Percentiles rank a stretch among this genome's conserved stretches.
These are phyloP conservation scores for Oligia latruncula DNA, from an alignment of 2,888 invertebrate genomes.

Conservation along the genomic window DNA sequence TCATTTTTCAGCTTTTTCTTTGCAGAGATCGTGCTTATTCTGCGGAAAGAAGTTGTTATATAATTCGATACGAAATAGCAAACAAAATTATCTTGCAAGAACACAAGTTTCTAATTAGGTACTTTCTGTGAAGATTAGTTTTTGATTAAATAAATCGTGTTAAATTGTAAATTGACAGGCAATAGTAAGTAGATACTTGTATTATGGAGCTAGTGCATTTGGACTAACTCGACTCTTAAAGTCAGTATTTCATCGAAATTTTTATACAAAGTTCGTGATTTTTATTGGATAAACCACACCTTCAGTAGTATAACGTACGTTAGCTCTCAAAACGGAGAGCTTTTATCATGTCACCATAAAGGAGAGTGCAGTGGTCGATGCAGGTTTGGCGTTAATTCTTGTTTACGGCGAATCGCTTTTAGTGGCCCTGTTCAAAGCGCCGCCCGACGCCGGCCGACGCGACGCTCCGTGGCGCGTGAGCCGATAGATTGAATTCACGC, in stretches of 20 bases:
- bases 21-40: slow-evolving; percentile 8
- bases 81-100: slow-evolving; percentile 19
- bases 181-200: background rate
- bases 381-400: slow-evolving; percentile 88
- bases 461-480: slow-evolving; percentile 70
- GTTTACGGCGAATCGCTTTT: slow-evolving; percentile 89
- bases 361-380: slow-evolving; percentile 87
- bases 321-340: slow-evolving; percentile 79
- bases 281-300: slow-evolving; percentile 39
- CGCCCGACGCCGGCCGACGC: slow-evolving; percentile 47
- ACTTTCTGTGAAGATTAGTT: background rate
- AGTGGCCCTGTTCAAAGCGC: slow-evolving; percentile 82
- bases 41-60: background rate
- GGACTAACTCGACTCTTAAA: background rate
- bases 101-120: background rate
- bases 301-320: slow-evolving; percentile 65
- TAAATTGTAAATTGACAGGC: background rate
- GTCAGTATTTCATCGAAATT: background rate
- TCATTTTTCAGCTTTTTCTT: background rate
- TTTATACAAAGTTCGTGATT: slow-evolving; percentile 26
- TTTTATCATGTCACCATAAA: slow-evolving; percentile 87
- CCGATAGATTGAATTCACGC: slow-evolving; percentile 75
- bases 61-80: slow-evolving; percentile 5
- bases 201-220: background rate
- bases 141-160: background rate